phyloP scores from a whole-genome alignment of 2,888 invertebrate genomes.

The Eupithecia tripunctaria region DNA sequence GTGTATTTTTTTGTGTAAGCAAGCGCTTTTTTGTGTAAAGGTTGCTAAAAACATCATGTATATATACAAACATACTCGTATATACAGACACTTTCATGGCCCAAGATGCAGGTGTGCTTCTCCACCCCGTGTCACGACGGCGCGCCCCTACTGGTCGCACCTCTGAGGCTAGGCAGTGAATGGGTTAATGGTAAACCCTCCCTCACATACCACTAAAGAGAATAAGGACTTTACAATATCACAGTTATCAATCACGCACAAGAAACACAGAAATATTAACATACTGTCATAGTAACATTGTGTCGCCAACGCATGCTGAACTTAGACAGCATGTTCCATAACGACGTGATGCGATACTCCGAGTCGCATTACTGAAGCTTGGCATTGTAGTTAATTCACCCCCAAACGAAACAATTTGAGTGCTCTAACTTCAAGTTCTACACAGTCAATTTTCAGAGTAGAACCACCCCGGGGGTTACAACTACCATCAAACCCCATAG shows the following conservation, averaged over 20 bases:
- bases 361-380: not conserved
- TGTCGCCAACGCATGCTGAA: not conserved
- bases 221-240: not conserved
- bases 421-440: not conserved
- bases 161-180: too few species aligned
- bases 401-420: not conserved
- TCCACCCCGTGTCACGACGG: too few species aligned
- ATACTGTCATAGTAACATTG: too few species aligned
- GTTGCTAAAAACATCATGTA: too few species aligned
- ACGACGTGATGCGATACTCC: not conserved
- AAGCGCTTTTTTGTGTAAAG: too few species aligned
- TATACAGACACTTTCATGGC: too few species aligned
- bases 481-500: slow-evolving; percentile 34
- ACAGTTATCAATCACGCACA: not conserved
- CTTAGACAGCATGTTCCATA: not conserved
- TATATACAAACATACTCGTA: too few species aligned
- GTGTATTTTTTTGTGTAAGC: too few species aligned
- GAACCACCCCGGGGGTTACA: slow-evolving; percentile 20
- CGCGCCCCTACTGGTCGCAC: too few species aligned
- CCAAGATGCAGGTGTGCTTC: too few species aligned
- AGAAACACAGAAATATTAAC: not conserved
- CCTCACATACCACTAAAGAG: not conserved
- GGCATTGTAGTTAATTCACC: not conserved
- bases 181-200: too few species aligned
- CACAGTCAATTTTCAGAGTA: slow-evolving; percentile 27